These are phyloP conservation scores for Drosophila hamatofila DNA, from an alignment of 2,888 invertebrate species.

Conservation along the genomic window DNA sequence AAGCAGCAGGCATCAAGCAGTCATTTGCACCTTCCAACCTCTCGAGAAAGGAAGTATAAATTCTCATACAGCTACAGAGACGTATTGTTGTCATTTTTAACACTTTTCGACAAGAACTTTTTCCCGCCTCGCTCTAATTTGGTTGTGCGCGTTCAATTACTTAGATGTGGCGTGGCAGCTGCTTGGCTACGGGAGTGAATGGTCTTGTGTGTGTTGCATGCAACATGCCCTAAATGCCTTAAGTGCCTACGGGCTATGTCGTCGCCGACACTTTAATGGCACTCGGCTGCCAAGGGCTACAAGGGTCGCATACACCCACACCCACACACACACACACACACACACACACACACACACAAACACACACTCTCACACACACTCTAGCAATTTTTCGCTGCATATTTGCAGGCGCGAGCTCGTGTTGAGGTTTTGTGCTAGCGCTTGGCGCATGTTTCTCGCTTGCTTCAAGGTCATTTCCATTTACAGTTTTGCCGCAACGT, in stretches of 20 bases:
- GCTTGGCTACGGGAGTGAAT: background rate
- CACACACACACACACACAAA: constrained; percentile 23
- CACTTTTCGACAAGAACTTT: constrained; percentile 54
- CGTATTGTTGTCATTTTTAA: constrained; percentile 65
- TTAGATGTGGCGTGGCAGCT: constrained; percentile 41
- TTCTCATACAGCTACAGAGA: constrained; percentile 45
- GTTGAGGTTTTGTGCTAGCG: constrained; percentile 61
- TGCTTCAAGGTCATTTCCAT: constrained; percentile 67
- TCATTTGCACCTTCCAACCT: background rate
- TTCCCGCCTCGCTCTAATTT: constrained; percentile 30
- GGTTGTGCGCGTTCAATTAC: constrained; percentile 57
- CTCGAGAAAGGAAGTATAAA: constrained; percentile 28
- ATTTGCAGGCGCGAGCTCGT: constrained; percentile 55
- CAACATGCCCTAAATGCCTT: constrained; percentile 72
- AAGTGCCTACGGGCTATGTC: constrained; percentile 64
- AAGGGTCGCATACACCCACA: constrained; percentile 40
- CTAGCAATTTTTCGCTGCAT: constrained; percentile 47
- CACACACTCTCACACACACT: constrained; percentile 18
- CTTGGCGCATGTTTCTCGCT: constrained; percentile 57
- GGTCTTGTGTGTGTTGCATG: constrained; percentile 48
- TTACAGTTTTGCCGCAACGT: constrained; percentile 39
- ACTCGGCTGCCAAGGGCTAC: constrained; percentile 63
- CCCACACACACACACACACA: constrained; percentile 23
- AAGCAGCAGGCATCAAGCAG: constrained; percentile 40
- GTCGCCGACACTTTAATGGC: constrained; percentile 67